Conservation (phyloP, 2,797 vertebrate genomes). For the Chaenodraco wilsoni region DNA sequence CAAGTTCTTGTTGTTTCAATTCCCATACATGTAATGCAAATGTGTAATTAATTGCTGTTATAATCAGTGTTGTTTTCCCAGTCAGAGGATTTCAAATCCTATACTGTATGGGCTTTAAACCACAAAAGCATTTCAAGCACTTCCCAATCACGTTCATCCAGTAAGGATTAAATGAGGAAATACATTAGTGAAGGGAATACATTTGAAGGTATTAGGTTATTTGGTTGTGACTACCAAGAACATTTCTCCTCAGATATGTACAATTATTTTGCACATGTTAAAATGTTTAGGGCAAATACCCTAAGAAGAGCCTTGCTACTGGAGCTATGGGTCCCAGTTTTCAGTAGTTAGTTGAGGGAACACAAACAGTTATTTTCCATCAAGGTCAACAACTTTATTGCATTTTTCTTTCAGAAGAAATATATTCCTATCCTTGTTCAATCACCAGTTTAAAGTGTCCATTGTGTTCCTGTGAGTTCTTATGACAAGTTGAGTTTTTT, state of each 20-base stretch:
- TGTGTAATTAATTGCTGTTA: neutral
- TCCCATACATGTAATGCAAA: no score
- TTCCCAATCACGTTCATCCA: conserved; percentile 13
- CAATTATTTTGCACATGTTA: neutral
- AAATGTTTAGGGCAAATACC: conserved; percentile 7
- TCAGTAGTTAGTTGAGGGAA: conserved; percentile 4
- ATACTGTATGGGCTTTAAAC: neutral
- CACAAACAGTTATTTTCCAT: conserved; percentile 21
- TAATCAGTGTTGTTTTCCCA: neutral
- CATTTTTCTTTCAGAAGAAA: conserved; percentile 25
- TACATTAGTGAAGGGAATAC: conserved; percentile 22
- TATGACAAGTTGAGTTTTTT: conserved; percentile 28
- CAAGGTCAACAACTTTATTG: conserved; percentile 35
- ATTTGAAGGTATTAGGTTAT: conserved; percentile 17
- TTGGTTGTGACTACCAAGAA: conserved; percentile 11
- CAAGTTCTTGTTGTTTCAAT: no score
- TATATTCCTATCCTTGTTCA: conserved; percentile 7
- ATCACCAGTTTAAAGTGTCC: conserved; percentile 1
- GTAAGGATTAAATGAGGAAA: conserved; percentile 25
- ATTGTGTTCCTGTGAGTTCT: conserved; percentile 26
- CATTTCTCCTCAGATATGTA: neutral
- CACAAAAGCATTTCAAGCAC: conserved; percentile 1
- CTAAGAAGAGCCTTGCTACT: neutral
- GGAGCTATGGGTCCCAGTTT: neutral
- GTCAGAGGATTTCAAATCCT: conserved; percentile 1